These are phyloP conservation scores for Phrynosoma blainvillii DNA, from an alignment of 2,113 vertebrate species.

Conservation along the genomic window DNA sequence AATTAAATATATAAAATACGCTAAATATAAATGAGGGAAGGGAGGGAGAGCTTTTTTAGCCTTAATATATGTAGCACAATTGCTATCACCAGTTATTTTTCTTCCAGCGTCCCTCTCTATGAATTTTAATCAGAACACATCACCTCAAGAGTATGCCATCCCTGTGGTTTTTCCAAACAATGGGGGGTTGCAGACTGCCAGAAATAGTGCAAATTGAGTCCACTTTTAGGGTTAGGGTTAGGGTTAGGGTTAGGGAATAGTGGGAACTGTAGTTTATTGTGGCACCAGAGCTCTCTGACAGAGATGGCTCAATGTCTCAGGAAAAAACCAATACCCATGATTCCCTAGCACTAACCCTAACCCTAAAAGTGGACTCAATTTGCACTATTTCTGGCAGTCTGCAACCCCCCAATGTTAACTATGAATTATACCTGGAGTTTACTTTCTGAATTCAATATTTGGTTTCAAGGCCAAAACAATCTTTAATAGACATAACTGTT, in stretches of 20 bases:
- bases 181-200: too few relatives aligned
- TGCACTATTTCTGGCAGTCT: too few relatives aligned
- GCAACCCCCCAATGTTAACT: too few relatives aligned
- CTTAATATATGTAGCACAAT: not conserved
- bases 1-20: not conserved
- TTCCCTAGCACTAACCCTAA: too few relatives aligned
- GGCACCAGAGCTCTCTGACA: too few relatives aligned
- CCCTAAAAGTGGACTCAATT: too few relatives aligned
- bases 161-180: not conserved
- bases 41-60: not conserved
- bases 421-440: constrained; percentile 21
- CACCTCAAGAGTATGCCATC: not conserved
- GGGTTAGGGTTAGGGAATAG: too few relatives aligned
- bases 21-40: not conserved
- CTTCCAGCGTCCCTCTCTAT: not conserved
- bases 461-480: constrained; percentile 24
- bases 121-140: constrained; percentile 16
- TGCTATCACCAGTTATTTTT: not conserved
- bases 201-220: too few relatives aligned
- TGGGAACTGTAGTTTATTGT: too few relatives aligned
- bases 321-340: too few relatives aligned
- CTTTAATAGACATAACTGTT: constrained; percentile 33
- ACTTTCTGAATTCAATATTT: constrained; percentile 25
- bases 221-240: too few relatives aligned
- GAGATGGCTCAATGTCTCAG: too few relatives aligned